A percentile compares a stretch with the other conserved stretches of the same genome.
Evolutionary conservation across 2,797 vertebrate genomes (phyloP).

Genomic region (Sebastes hopkinsi): DNA sequence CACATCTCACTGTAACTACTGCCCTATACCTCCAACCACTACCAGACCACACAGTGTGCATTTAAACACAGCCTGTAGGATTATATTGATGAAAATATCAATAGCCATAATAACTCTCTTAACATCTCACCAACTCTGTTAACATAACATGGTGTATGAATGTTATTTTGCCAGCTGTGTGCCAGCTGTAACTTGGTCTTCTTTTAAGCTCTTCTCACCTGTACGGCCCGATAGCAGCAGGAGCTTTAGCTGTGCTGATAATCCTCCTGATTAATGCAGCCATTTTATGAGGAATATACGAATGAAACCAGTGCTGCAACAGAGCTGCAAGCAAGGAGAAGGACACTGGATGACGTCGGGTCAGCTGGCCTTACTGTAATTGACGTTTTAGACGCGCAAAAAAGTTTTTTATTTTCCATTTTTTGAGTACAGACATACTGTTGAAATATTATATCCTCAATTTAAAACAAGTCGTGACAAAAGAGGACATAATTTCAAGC

Average conservation of each 20-base stretch:
- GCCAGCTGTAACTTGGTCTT: background rate
- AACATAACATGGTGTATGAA: background rate
- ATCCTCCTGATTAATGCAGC: slow-evolving; percentile 86
- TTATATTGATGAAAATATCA: background rate
- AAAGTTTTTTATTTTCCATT: background rate
- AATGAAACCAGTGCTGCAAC: background rate
- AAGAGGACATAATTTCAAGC: rapidly evolving
- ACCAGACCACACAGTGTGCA: background rate
- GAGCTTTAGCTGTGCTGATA: slow-evolving; percentile 85
- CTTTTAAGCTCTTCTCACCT: slow-evolving; percentile 81
- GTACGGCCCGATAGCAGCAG: slow-evolving; percentile 89
- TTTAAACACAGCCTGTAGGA: background rate
- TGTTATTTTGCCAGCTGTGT: background rate
- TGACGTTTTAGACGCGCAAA: background rate
- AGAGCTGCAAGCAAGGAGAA: background rate
- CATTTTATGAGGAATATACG: slow-evolving; percentile 42
- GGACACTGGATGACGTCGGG: rapidly evolving
- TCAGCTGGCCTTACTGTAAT: slow-evolving; percentile 40
- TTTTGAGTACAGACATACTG: rapidly evolving
- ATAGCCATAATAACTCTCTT: background rate
- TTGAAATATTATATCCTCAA: rapidly evolving
- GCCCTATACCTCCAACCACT: background rate
- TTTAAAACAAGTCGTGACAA: too few species aligned
- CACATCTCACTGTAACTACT: background rate
- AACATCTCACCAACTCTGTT: background rate